Conservation (phyloP, 2,113 vertebrate genomes). For the Herpailurus yagouaroundi region DNA sequence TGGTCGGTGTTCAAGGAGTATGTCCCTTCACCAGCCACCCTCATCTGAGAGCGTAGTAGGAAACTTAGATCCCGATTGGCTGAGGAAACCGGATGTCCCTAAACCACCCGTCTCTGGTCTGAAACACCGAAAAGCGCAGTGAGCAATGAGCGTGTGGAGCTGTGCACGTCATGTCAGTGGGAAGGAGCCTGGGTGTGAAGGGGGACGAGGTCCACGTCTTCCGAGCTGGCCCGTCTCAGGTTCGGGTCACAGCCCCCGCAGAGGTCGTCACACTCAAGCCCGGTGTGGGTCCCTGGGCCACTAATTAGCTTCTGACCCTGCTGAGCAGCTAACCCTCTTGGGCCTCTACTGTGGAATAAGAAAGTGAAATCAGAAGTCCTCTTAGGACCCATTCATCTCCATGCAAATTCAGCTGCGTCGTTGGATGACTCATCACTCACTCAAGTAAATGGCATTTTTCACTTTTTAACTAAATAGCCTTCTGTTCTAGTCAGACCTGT, state of each 20-base stretch:
- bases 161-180: fast-evolving
- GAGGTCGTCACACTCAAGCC: too few relatives aligned
- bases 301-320: neutral
- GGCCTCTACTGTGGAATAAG: neutral
- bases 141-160: fast-evolving
- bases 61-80: neutral
- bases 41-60: neutral
- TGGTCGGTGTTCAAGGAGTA: neutral
- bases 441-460: neutral
- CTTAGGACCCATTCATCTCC: neutral
- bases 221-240: neutral
- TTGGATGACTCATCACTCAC: neutral
- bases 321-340: too few relatives aligned
- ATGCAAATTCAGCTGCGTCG: neutral
- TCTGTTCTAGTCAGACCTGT: neutral
- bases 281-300: neutral
- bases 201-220: too few relatives aligned
- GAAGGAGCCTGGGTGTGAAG: fast-evolving
- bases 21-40: neutral
- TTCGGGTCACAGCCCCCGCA: fast-evolving
- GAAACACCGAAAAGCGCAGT: fast-evolving
- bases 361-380: neutral
- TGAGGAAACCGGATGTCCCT: too few relatives aligned
- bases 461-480: neutral
- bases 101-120: fast-evolving